Evolutionary conservation across 2,888 invertebrate species (phyloP).

Genomic region (Leucophenga montana): DNA sequence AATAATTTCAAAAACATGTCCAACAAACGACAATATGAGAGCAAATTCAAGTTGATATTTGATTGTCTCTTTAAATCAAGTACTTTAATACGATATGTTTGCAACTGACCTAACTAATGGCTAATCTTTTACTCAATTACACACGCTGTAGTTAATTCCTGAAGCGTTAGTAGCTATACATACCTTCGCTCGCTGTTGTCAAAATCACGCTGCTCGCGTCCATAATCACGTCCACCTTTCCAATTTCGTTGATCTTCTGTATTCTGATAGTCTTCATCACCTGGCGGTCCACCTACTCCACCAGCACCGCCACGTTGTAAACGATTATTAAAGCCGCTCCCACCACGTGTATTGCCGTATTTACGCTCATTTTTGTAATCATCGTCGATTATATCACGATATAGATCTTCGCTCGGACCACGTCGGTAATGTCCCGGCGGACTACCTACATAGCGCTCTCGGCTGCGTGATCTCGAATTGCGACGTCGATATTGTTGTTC

Average conservation of each 20-base stretch:
- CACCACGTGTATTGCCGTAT: conserved; percentile 38
- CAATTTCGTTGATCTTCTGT: conserved; percentile 44
- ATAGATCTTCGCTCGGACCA: conserved; percentile 61
- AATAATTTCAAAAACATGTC: too few relatives aligned
- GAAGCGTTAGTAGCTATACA: too few relatives aligned
- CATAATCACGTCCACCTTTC: conserved; percentile 46
- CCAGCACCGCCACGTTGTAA: conserved; percentile 51
- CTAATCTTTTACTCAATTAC: too few relatives aligned
- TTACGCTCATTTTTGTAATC: conserved; percentile 70
- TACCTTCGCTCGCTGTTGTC: conserved; percentile 54
- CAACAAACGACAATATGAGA: too few relatives aligned
- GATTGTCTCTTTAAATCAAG: too few relatives aligned
- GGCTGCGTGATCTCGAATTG: conserved; percentile 69
- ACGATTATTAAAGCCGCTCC: conserved; percentile 46
- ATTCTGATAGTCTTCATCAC: conserved; percentile 52
- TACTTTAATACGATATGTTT: neutral
- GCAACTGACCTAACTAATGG: neutral
- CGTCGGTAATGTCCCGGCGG: neutral
- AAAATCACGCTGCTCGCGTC: conserved; percentile 49
- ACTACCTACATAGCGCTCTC: conserved; percentile 58
- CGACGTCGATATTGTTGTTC: conserved; percentile 67
- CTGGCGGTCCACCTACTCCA: conserved; percentile 45
- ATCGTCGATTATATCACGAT: conserved; percentile 71
- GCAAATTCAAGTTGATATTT: too few relatives aligned
- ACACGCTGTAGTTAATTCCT: too few relatives aligned